phyloP scores from a whole-genome alignment of 1,140 invertebrate genomes.

The Drosophila pachea region DNA sequence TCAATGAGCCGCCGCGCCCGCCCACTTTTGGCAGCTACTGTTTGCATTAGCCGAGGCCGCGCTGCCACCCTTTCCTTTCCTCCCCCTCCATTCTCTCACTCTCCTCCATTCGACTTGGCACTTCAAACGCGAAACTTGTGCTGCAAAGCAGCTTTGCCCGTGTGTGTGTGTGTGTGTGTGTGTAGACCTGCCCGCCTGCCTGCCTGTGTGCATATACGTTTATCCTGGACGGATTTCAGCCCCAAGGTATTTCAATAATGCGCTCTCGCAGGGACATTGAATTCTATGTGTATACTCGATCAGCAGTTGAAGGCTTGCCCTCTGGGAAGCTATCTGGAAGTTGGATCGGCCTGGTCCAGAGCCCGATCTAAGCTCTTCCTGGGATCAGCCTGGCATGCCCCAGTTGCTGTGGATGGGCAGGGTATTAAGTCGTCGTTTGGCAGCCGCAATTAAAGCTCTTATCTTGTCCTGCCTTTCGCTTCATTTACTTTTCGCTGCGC shows the following conservation, averaged over 20 bases:
- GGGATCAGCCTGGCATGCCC: too few species aligned
- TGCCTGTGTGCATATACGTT: slow-evolving; percentile 8
- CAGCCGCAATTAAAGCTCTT: neutral
- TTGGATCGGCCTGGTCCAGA: too few species aligned
- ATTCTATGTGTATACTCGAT: too few species aligned
- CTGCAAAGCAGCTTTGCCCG: slow-evolving; percentile 6
- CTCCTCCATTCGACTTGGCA: neutral
- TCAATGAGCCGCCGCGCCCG: slow-evolving; percentile 2
- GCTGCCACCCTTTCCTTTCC: neutral
- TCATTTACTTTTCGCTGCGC: slow-evolving; percentile 24
- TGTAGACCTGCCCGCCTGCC: slow-evolving; percentile 11
- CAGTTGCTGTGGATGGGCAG: neutral
- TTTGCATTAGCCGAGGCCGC: slow-evolving; percentile 49
- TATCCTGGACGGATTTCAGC: slow-evolving; percentile 20
- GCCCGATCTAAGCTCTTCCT: too few species aligned
- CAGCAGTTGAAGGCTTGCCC: too few species aligned
- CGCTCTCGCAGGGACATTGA: too few species aligned
- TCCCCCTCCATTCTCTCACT: neutral
- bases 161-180: neutral
- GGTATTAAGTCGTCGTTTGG: too few species aligned
- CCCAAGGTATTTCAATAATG: slow-evolving; percentile 2
- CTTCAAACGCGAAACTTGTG: slow-evolving; percentile 24
- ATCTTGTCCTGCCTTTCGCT: slow-evolving; percentile 31
- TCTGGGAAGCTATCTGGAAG: too few species aligned
- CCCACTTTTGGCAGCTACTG: slow-evolving; percentile 12